Evolutionary conservation across 2,113 vertebrate species (phyloP).

Genomic region (Pachyramphus minor): DNA sequence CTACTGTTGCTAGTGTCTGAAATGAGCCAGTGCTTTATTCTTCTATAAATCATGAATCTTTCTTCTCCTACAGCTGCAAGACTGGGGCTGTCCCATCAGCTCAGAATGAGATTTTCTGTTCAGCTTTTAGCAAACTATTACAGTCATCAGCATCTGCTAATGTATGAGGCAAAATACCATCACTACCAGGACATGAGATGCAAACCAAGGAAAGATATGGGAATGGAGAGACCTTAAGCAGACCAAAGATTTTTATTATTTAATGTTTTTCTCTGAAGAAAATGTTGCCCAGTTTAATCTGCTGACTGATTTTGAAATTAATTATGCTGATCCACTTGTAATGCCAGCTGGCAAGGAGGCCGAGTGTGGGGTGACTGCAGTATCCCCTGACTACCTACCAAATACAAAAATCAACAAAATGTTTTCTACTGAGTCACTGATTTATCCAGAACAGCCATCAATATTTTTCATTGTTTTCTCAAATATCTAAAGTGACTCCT

Average conservation of each 20-base stretch:
- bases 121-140: neutral
- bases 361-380: neutral
- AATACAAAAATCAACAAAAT: slow-evolving; percentile 42
- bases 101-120: slow-evolving; percentile 13
- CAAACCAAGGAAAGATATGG: neutral
- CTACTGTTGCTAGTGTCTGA: slow-evolving; percentile 1
- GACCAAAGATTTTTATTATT: neutral
- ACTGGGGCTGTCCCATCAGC: neutral
- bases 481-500: neutral
- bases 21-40: neutral
- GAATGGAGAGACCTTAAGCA: neutral
- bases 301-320: slow-evolving; percentile 32
- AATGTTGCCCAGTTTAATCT: neutral
- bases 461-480: neutral
- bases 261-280: neutral
- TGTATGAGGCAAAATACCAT: neutral
- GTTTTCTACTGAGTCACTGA: neutral
- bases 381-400: slow-evolving; percentile 52
- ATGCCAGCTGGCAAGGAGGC: slow-evolving; percentile 29
- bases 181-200: neutral
- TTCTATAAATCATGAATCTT: neutral
- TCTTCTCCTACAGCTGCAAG: slow-evolving; percentile 18
- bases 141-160: neutral
- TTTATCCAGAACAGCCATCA: neutral
- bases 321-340: slow-evolving; percentile 9